phyloP scores from a whole-genome alignment of 2,113 vertebrate genomes.

The Rhizomys pruinosus region DNA sequence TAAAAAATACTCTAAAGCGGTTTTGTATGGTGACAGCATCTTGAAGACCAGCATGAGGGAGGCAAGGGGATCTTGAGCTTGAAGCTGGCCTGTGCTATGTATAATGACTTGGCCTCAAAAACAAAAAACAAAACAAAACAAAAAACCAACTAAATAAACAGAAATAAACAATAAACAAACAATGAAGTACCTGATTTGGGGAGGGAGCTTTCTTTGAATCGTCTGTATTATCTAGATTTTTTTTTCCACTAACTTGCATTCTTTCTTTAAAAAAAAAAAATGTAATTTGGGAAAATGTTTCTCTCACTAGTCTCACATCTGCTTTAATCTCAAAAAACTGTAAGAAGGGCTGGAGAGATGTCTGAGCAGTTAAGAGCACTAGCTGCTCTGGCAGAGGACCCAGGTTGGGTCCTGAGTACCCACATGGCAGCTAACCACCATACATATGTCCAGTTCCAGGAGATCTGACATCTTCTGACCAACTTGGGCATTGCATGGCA shows the following conservation, averaged over 20 bases:
- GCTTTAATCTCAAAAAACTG: conserved; percentile 10
- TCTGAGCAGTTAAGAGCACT: too few relatives aligned
- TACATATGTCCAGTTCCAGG: too few relatives aligned
- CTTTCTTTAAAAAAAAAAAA: neutral
- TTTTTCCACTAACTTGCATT: neutral
- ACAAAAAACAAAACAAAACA: neutral
- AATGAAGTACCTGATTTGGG: neutral
- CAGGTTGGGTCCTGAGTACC: too few relatives aligned
- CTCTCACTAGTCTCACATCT: conserved; percentile 7
- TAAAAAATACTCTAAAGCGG: neutral
- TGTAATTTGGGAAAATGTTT: neutral
- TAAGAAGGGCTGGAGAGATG: neutral
- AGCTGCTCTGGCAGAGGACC: too few relatives aligned
- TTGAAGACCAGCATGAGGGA: too few relatives aligned
- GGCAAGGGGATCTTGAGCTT: neutral
- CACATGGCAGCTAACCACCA: too few relatives aligned
- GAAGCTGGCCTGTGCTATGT: neutral
- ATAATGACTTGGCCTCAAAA: neutral
- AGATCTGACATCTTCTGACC: too few relatives aligned
- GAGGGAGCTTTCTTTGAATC: neutral
- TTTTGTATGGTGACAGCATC: neutral
- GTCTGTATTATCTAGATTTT: neutral
- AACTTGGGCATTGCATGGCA: too few relatives aligned
- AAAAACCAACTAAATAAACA: neutral
- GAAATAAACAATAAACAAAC: too few relatives aligned